Conservation (phyloP, 1,140 invertebrate species). For the Paraescarpia echinospica region DNA sequence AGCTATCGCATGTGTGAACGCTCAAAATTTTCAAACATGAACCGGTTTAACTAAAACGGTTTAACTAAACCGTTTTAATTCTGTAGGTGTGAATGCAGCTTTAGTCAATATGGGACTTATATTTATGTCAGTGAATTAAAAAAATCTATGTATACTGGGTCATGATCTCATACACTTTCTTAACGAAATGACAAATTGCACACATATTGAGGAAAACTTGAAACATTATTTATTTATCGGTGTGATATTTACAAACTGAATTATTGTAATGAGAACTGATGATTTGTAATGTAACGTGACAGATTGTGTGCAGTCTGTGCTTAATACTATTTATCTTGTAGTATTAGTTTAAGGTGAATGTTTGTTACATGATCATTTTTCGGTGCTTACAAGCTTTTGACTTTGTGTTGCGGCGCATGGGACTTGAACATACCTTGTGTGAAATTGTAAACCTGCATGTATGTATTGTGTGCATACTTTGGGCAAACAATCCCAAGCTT, state of each 20-base stretch:
- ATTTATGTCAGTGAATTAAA: neutral
- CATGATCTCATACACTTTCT: neutral
- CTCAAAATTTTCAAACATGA: too few species aligned
- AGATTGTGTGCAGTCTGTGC: neutral
- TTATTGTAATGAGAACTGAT: neutral
- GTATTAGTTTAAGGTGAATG: neutral
- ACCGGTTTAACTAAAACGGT: too few species aligned
- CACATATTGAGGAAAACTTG: neutral
- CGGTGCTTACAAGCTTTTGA: neutral
- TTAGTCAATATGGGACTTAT: neutral
- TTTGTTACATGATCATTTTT: neutral
- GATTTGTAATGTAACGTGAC: neutral
- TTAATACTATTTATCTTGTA: neutral
- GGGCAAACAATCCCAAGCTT: neutral
- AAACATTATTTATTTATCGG: neutral
- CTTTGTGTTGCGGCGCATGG: neutral
- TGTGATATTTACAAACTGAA: neutral
- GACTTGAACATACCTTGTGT: neutral
- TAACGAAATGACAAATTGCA: too few species aligned
- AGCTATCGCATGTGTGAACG: too few species aligned
- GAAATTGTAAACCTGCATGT: neutral
- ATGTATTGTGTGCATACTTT: neutral
- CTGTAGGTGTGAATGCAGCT: too few species aligned
- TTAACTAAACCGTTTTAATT: too few species aligned
- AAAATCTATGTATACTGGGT: neutral